A percentile compares a stretch with the other conserved stretches of the same genome.
These are phyloP conservation scores for Pholis gunnellus DNA, from an alignment of 2,113 vertebrate species.

Conservation along the genomic window DNA sequence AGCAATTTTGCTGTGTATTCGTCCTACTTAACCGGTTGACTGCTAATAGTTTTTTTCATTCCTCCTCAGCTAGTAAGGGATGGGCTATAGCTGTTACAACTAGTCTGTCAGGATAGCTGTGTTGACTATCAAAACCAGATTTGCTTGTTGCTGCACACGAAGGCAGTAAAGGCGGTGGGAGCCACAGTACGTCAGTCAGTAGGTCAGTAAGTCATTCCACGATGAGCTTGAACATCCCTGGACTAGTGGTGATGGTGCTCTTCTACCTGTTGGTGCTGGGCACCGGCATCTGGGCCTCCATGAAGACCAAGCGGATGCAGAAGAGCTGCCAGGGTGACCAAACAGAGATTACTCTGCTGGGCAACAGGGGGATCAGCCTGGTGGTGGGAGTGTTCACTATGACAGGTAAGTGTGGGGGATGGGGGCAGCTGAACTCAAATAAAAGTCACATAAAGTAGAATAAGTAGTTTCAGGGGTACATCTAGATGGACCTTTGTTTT, in stretches of 20 bases:
- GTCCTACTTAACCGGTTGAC: too few relatives aligned
- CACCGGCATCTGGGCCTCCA: constrained; percentile 60
- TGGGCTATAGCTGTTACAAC: not conserved
- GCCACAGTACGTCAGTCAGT: not conserved
- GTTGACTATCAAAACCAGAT: not conserved
- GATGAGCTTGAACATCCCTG: constrained; percentile 53
- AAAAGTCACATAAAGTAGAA: not conserved
- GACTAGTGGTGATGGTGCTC: constrained; percentile 39
- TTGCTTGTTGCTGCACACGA: not conserved
- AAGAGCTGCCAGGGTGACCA: not conserved
- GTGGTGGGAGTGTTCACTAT: constrained; percentile 63
- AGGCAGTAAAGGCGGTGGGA: too few relatives aligned
- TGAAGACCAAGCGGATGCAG: constrained; percentile 32
- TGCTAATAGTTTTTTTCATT: too few relatives aligned
- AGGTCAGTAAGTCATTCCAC: not conserved
- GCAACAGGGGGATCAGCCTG: constrained; percentile 51
- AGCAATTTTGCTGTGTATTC: too few relatives aligned
- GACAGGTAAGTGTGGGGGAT: constrained; percentile 40
- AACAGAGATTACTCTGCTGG: constrained; percentile 46
- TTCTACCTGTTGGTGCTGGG: constrained; percentile 68
- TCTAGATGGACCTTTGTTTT: not conserved
- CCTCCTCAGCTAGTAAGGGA: too few relatives aligned
- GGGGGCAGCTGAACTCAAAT: not conserved
- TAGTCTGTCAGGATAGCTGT: not conserved
- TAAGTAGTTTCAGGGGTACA: not conserved